Percentiles rank a stretch among this genome's conserved stretches.
These are phyloP conservation scores for Urocitellus parryii DNA, from an alignment of 2,113 vertebrate genomes.

Conservation along the genomic window DNA sequence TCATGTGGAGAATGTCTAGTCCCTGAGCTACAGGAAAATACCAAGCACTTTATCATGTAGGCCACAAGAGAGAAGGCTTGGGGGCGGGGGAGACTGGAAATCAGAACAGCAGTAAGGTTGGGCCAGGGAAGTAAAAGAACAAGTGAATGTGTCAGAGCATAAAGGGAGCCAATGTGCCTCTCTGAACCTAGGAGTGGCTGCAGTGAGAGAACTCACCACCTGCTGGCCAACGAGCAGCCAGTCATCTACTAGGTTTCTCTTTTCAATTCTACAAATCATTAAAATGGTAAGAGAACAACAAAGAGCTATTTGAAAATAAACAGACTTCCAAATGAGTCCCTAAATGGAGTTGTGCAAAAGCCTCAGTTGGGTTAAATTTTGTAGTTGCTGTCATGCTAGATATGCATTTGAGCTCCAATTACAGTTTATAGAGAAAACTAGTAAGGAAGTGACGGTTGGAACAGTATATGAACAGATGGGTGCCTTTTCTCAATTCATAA, in stretches of 20 bases:
- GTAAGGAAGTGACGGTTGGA: background rate
- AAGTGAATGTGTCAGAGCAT: background rate
- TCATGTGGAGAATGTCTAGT: background rate
- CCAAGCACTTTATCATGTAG: background rate
- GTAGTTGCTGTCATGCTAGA: background rate
- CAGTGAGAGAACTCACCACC: background rate
- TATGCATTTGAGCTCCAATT: background rate
- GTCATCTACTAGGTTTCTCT: background rate
- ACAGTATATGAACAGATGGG: background rate
- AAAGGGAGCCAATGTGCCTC: background rate
- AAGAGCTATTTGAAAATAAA: background rate
- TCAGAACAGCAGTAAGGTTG: background rate
- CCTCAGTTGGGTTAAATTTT: background rate
- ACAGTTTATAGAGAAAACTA: conserved; percentile 27
- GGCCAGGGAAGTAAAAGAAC: background rate
- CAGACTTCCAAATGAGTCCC: background rate
- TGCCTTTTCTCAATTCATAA: background rate
- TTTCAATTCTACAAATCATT: background rate
- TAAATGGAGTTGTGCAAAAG: background rate
- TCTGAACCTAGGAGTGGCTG: background rate
- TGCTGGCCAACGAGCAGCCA: background rate
- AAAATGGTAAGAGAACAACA: background rate
- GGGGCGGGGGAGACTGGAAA: background rate
- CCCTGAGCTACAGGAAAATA: background rate
- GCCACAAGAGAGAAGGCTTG: background rate